A percentile compares a stretch with the other conserved stretches of the same genome.
Evolutionary conservation across 2,797 vertebrate genomes (phyloP).

Genomic region (Cercopithecus diana): DNA sequence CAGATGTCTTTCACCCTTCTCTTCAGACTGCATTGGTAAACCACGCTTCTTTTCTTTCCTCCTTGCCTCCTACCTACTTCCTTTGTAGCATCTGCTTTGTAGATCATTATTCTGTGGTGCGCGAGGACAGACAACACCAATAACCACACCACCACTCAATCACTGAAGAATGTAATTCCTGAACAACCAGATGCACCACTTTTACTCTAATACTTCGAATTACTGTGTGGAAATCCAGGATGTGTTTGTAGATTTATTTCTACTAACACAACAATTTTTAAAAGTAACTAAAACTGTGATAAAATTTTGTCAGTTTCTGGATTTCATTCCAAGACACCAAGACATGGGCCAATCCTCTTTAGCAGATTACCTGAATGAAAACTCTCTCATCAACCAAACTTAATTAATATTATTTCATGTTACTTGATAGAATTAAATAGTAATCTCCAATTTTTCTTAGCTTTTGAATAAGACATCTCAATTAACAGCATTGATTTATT

Average conservation of each 20-base stretch:
- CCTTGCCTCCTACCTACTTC: neutral
- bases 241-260: conserved; percentile 27
- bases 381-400: conserved; percentile 50
- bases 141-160: neutral
- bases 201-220: neutral
- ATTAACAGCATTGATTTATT: conserved; percentile 66
- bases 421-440: conserved; percentile 54
- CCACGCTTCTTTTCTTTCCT: neutral
- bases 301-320: conserved; percentile 19
- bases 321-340: conserved; percentile 39
- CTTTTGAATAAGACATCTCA: conserved; percentile 57
- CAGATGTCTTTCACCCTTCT: neutral
- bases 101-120: neutral
- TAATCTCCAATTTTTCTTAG: conserved; percentile 8
- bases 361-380: neutral
- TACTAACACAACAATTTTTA: conserved; percentile 10
- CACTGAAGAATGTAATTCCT: neutral
- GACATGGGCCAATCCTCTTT: neutral
- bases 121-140: neutral
- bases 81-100: neutral
- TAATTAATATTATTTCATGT: conserved; percentile 56
- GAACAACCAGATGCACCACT: neutral
- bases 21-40: neutral
- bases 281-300: conserved; percentile 33
- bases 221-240: neutral